Conservation (phyloP, 1,140 invertebrate genomes). For the Caenorhabditis remanei region DNA sequence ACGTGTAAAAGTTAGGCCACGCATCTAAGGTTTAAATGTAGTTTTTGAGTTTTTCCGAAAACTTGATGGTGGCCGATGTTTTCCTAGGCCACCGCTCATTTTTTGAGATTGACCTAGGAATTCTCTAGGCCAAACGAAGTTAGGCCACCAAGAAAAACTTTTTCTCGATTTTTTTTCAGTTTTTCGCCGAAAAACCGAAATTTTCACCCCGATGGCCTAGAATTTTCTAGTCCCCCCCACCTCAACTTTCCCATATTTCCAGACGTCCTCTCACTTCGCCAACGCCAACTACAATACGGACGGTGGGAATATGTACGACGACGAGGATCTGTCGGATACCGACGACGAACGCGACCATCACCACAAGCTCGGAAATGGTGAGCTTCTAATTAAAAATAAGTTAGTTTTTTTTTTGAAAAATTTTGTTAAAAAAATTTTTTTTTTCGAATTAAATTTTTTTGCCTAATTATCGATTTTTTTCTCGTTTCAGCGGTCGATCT, state of each 20-base stretch:
- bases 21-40: no score
- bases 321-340: constrained; percentile 61
- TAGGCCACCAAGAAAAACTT: no score
- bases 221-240: not conserved
- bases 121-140: no score
- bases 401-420: constrained; percentile 18
- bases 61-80: no score
- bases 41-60: no score
- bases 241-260: constrained; percentile 33
- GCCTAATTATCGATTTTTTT: not conserved
- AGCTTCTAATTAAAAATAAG: constrained; percentile 50
- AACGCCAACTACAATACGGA: constrained; percentile 1
- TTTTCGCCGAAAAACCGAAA: no score
- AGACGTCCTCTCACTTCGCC: constrained; percentile 34
- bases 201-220: not conserved
- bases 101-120: no score
- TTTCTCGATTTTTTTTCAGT: no score
- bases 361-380: constrained; percentile 45
- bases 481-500: constrained; percentile 50
- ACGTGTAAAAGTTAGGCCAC: no score
- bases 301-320: constrained; percentile 13
- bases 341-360: constrained; percentile 55
- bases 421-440: not conserved
- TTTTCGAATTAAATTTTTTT: not conserved
- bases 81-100: no score